These are phyloP conservation scores for Paracentrotus lividus DNA, from an alignment of 53 echinoderm and acorn worm genomes.

Conservation along the genomic window DNA sequence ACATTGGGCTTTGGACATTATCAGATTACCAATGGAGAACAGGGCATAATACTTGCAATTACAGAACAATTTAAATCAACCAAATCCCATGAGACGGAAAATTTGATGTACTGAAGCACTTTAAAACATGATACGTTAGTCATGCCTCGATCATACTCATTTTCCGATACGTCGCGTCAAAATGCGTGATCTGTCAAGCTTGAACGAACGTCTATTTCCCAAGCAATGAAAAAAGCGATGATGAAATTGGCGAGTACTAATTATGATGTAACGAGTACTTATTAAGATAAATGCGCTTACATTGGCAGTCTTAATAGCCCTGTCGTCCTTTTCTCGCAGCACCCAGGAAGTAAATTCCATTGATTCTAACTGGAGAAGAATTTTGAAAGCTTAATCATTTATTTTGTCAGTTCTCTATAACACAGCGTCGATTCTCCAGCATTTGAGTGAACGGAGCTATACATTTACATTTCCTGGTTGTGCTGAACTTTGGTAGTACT, in stretches of 20 bases:
- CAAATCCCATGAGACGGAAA: neutral
- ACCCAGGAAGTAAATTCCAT: slow-evolving; percentile 3
- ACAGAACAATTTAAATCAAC: neutral
- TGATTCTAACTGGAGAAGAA: neutral
- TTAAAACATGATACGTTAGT: no score
- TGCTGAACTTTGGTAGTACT: neutral
- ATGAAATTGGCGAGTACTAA: neutral
- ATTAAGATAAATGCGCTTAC: slow-evolving; percentile 19
- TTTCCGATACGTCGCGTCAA: neutral
- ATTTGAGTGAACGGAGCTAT: no score
- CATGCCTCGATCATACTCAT: neutral
- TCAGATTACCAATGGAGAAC: neutral
- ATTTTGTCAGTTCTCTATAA: neutral
- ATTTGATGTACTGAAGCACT: neutral
- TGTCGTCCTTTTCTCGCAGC: neutral
- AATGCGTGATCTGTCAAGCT: neutral
- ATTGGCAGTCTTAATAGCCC: neutral
- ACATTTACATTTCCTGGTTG: neutral
- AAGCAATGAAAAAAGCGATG: neutral
- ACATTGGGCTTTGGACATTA: neutral
- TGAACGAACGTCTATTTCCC: neutral
- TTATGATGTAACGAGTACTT: neutral
- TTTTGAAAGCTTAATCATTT: slow-evolving; percentile 24
- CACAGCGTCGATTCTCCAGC: neutral
- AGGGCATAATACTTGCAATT: neutral